Base-by-base conservation (phyloP, 2,113 vertebrate species). In the Pogonocichla stellata region DNA sequence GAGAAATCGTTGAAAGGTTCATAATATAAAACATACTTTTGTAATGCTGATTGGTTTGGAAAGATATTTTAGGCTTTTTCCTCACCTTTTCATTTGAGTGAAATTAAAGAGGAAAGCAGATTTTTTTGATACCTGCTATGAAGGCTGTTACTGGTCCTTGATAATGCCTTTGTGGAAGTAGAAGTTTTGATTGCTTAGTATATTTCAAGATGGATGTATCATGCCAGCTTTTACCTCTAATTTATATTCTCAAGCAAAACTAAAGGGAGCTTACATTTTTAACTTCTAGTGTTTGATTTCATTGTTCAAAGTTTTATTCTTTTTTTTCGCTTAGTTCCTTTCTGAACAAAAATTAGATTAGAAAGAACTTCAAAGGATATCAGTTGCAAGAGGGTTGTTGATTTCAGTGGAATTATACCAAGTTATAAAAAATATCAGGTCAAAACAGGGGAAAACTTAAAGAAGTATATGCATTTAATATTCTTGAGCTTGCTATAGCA, bases 401-500 rank as follows among this genome's bases (percentile, higher is more conserved):
- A 56, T 93, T 95, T 86, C 86, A 78, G 50, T 92, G 66, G 28
- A 95, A 79, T 92, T 95, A 65, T 69, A 86, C 18, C 16, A 42
- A 74, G 24, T 75, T 85, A 47, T 45, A 11, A 66, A 80, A 95
- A 93, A 86, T 83, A 64, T 74, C 53, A 56, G 36, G 28, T 45
- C 67, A 84, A 71, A 92, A 67, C 5, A 38, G 28, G 10, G 3
- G 6, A n/a, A 53, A 61, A 16, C 12, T 28, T 77, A 19, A 18
- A 74, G 40, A 66, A 64, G 48, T 81, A 70, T 73, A 81, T 95
- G 65, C 90, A 85, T 91, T 95, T 93, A 87, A 88, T 92, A 85
- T 95, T 95, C 71, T 95, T 26, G 28, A 91, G 79, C 61, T 96
- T 90, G 64, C 86, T 97, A 97, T 92, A 29, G 48, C 85, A 95